Evolutionary conservation across 53 echinoderm and acorn worm genomes (phyloP).

Genomic region (Astropecten irregularis): DNA sequence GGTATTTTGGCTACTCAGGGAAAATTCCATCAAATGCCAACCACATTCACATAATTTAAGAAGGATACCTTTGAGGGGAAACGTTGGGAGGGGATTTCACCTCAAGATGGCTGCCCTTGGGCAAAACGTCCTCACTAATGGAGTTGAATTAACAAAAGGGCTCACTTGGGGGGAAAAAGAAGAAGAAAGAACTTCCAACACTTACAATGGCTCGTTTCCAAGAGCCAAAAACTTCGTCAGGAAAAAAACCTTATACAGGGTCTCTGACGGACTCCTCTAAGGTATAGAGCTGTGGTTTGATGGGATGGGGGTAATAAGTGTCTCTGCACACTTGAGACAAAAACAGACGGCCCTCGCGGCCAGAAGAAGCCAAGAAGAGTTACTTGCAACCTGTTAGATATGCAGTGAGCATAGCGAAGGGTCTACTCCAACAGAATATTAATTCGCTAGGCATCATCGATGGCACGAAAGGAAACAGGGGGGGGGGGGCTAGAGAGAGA

Average conservation of each 20-base stretch:
- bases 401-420: not conserved
- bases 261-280: too few relatives aligned
- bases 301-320: slow-evolving; percentile 8
- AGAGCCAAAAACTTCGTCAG: not conserved
- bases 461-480: too few relatives aligned
- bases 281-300: too few relatives aligned
- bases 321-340: slow-evolving; percentile 19
- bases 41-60: too few relatives aligned
- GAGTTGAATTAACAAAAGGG: not conserved
- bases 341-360: slow-evolving; percentile 15
- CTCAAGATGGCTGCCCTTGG: not conserved
- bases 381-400: not conserved
- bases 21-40: slow-evolving; percentile 1
- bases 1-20: too few relatives aligned
- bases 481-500: not conserved
- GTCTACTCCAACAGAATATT: slow-evolving; percentile 14
- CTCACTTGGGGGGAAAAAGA: too few relatives aligned
- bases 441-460: too few relatives aligned
- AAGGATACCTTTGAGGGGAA: too few relatives aligned
- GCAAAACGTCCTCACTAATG: not conserved
- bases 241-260: too few relatives aligned
- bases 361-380: slow-evolving; percentile 14
- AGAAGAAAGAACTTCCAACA: not conserved
- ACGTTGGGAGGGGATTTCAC: not conserved
- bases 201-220: not conserved